Conservation (phyloP, 2,888 invertebrate species). For the Xylophagus ater region DNA sequence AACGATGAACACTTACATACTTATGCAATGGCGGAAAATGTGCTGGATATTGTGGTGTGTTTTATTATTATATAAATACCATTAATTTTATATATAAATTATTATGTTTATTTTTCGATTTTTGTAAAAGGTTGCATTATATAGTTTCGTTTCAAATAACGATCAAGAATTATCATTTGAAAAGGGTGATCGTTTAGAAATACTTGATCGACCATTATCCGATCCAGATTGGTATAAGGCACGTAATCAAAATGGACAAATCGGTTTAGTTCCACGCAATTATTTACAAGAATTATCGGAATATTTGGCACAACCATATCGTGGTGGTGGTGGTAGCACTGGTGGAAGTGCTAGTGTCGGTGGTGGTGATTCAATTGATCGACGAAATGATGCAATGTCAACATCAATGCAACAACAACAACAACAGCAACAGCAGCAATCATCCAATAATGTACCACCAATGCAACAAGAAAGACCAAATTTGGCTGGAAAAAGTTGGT, state of each 20-base stretch:
- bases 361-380: conserved; percentile 43
- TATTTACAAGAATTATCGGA: conserved; percentile 87
- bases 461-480: conserved; percentile 51
- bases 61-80: not conserved
- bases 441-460: too few relatives aligned
- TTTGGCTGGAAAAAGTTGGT: conserved; percentile 83
- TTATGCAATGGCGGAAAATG: conserved; percentile 89
- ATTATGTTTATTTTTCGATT: conserved; percentile 3
- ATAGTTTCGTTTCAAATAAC: conserved; percentile 86
- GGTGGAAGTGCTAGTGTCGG: conserved; percentile 35
- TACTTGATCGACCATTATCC: conserved; percentile 88
- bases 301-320: conserved; percentile 75
- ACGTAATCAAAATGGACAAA: conserved; percentile 80
- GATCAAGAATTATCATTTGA: conserved; percentile 94
- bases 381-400: conserved; percentile 38
- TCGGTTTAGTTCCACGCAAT: conserved; percentile 91
- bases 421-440: conserved; percentile 26
- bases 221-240: conserved; percentile 99
- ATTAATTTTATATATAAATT: not conserved
- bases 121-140: conserved; percentile 80
- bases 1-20: conserved; percentile 80
- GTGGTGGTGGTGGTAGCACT: conserved; percentile 41
- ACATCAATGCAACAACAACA: conserved; percentile 23
- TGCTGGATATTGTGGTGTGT: conserved; percentile 81
- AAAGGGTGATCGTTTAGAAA: conserved; percentile 92